Evolutionary conservation across 2,113 vertebrate genomes (phyloP).

Genomic region (Ciconia boyciana): DNA sequence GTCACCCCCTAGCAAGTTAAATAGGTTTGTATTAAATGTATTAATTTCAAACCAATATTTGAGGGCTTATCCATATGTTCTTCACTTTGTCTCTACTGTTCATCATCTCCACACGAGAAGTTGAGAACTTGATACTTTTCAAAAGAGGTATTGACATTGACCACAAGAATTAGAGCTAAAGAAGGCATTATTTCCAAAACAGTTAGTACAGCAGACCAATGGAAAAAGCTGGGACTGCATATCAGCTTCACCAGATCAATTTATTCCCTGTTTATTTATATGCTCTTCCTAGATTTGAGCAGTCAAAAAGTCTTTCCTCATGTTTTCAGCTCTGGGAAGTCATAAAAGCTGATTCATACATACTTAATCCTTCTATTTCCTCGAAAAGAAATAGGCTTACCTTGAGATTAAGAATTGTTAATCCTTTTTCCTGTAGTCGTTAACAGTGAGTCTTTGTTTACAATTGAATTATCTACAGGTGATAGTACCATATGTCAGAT

Average conservation of each 20-base stretch:
- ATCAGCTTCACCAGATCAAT: not conserved
- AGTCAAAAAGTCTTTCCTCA: not conserved
- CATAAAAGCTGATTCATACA: not conserved
- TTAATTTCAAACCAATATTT: not conserved
- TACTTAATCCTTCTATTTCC: constrained; percentile 33
- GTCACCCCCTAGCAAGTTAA: not conserved
- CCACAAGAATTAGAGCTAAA: not conserved
- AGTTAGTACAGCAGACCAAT: not conserved
- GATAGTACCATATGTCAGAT: not conserved
- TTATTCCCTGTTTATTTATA: not conserved
- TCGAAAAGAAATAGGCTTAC: constrained; percentile 58
- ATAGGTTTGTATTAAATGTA: not conserved
- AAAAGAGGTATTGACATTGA: not conserved
- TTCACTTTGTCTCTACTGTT: not conserved
- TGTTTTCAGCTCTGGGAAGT: constrained; percentile 22
- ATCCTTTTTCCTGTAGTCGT: constrained; percentile 58
- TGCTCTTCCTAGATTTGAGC: not conserved
- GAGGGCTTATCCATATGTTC: not conserved
- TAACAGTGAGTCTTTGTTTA: constrained; percentile 59
- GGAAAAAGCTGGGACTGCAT: not conserved
- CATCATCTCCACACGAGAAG: not conserved
- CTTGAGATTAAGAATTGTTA: constrained; percentile 61
- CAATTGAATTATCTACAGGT: constrained; percentile 46
- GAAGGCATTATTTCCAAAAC: not conserved
- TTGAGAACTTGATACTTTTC: not conserved